Evolutionary conservation across 30 jellyfish, hydroid and myxozoan genomes (phyloP), one percentile per base, ranked within the genome.

Genomic region (Nemopilema nomurai): DNA sequence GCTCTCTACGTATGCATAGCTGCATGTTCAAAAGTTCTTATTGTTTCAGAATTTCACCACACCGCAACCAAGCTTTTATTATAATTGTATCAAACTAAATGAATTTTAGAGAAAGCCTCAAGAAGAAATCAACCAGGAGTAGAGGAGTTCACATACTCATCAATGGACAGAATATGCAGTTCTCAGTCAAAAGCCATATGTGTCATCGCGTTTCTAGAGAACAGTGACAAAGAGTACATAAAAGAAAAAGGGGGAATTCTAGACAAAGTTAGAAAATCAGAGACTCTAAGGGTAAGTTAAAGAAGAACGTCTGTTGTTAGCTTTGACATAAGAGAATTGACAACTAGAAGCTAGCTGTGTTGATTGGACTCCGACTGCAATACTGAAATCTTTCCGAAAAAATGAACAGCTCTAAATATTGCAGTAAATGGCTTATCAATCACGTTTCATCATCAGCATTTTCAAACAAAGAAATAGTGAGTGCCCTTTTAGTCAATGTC

Each of bases 201-300:
- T 66, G 97, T 89, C 16, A 69, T 89, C 51, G 92, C 90, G 1
- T 89, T 89, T 64, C 86, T 89, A 18, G 83, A 26, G 16, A 83
- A 73, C 23, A 83, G 74, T 3, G 81, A 76, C 41, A 32, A 52
- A 41, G 50, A 76, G 13, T 84, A 81, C 73, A 74, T 89, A 33
- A 80, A 49, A 41, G 67, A 9, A 21, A 77, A 80, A 50, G 82
- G 81, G 82, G 85, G 51, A 23, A 50, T 74, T 28, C 86, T 89
- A 28, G 90, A 89, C 30, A 74, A 50, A 23, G 86, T 89, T 49
- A 81, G 97, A 64, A 89, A 57, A 30, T 89, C 97, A 8, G 87
- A 70, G 28, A 76, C 86, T 0, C 81, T 89, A 18, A 71, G 71
- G 96, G 96, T 88, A 51, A 16, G 77, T 49, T 22, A 13, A 41